Evolutionary conservation across 2,113 vertebrate species (phyloP), one percentile per base, ranked within the genome.

Genomic region (Ceuthmochares aereus): DNA sequence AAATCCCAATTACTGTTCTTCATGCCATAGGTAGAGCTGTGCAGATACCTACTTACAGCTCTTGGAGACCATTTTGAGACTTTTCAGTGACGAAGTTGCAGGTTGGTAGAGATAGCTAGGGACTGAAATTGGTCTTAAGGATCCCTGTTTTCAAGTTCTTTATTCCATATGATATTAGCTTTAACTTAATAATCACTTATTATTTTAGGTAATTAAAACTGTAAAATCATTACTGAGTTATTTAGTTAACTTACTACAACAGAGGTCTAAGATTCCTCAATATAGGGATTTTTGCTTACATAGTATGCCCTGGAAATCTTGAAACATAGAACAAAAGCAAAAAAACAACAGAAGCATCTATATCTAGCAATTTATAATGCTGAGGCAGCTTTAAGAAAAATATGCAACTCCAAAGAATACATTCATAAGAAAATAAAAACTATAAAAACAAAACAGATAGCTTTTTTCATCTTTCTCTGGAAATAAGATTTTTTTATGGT

Each of bases 161-260:
- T 40, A 56, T 36, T 47, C 51, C 43, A 72, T 5, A 6, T 5
- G 56, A 20, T 37, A 42, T 56, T 62, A 62, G 3, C 56, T 94
- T 75, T 72, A 68, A 59, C 23, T 59, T 77, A 84, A 89, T 84
- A 90, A 89, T 70, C 8, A 80, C 10, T 55, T 84, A 43, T 42
- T 72, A 43, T 42, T 72, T 78, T 76, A 54, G 6, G 54, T 85
- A 91, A 89, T 62, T 79, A 74, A 69, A 62, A 36, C 4, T 12
- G 74, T 9, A 56, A 73, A 72, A 85, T 55, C 8, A 68, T 56
- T 47, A 55, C 14, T 40, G 16, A 73, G 9, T 79, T 87, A 56
- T 42, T 63, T 75, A 82, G 37, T 9, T 87, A 76, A 84, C 14
- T 25, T 40, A 17, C 80, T 55, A 64, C 11, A 81, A 21, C 8